Percentiles rank a stretch among this genome's conserved stretches.
Conservation (phyloP, 2,888 invertebrate species). For the Argyra leucocephala region DNA sequence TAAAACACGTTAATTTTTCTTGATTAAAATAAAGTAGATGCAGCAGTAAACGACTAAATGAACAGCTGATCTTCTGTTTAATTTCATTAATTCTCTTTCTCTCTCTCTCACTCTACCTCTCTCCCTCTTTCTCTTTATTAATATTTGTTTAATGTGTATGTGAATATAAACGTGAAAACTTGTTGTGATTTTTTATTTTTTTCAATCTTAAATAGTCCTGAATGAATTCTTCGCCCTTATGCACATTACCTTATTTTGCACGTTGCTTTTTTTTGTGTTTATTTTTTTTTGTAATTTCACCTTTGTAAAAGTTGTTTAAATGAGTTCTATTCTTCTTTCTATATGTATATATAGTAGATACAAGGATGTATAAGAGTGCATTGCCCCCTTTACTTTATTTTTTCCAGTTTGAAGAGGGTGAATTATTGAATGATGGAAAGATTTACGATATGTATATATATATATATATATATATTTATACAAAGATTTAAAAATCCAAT, state of each 20-base stretch:
- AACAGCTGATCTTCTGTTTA: background rate
- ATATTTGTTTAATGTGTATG: background rate
- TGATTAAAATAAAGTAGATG: background rate
- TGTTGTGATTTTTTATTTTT: too few relatives aligned
- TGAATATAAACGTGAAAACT: too few relatives aligned
- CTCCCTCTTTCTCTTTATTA: too few relatives aligned
- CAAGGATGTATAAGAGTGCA: background rate
- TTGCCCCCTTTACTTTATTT: background rate
- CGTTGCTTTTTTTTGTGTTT: background rate
- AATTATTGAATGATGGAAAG: background rate
- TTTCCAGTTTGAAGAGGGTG: background rate
- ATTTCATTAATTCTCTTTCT: too few relatives aligned
- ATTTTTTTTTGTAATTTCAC: background rate
- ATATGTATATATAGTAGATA: background rate
- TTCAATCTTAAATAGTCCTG: background rate
- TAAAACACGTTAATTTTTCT: background rate
- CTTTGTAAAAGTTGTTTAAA: background rate
- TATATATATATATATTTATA: background rate
- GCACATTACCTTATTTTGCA: background rate
- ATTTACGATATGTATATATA: background rate
- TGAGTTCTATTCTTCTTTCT: background rate
- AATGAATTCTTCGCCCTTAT: too few relatives aligned
- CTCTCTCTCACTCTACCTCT: too few relatives aligned
- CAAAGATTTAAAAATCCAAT: background rate
- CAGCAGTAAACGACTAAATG: background rate